These are phyloP conservation scores for Rosalia funebris DNA, from an alignment of 2,888 invertebrate species.

Conservation along the genomic window DNA sequence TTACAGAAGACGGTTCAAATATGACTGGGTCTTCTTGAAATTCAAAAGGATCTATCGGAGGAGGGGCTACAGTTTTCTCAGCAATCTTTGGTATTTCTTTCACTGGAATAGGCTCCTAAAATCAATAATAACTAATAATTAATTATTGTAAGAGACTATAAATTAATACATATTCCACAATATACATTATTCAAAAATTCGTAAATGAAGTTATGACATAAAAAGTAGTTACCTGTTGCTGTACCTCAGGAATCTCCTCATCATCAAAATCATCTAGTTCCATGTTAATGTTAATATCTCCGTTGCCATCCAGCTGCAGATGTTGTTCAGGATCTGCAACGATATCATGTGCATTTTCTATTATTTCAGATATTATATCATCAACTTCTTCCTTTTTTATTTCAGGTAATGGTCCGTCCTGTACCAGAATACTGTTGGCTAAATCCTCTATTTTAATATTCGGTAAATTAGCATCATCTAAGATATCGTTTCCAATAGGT, in stretches of 20 bases:
- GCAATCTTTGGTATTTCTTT: slow-evolving; percentile 40
- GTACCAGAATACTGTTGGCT: slow-evolving; percentile 63
- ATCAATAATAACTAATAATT: no score
- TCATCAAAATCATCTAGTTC: slow-evolving; percentile 60
- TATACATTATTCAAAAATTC: no score
- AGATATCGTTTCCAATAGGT: slow-evolving; percentile 47
- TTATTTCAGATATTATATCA: slow-evolving; percentile 67
- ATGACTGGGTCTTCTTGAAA: slow-evolving; percentile 62
- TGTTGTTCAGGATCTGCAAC: slow-evolving; percentile 62
- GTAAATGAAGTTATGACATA: neutral
- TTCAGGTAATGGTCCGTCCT: slow-evolving; percentile 65
- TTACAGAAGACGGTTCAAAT: slow-evolving; percentile 36
- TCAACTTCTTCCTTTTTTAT: slow-evolving; percentile 68
- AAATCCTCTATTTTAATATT: slow-evolving; percentile 63
- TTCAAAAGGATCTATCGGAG: slow-evolving; percentile 60
- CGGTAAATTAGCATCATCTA: slow-evolving; percentile 57
- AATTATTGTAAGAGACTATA: no score
- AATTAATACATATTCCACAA: no score
- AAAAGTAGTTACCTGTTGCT: neutral
- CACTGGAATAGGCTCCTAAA: neutral
- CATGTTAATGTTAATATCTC: slow-evolving; percentile 61
- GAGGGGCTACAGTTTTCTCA: slow-evolving; percentile 28
- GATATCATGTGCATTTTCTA: slow-evolving; percentile 65
- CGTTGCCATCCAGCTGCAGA: slow-evolving; percentile 59
- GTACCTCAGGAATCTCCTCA: slow-evolving; percentile 46